Percentiles rank a stretch among this genome's conserved stretches.
phyloP scores from a whole-genome alignment of 2,113 vertebrate genomes.

The Indicator maculatus region DNA sequence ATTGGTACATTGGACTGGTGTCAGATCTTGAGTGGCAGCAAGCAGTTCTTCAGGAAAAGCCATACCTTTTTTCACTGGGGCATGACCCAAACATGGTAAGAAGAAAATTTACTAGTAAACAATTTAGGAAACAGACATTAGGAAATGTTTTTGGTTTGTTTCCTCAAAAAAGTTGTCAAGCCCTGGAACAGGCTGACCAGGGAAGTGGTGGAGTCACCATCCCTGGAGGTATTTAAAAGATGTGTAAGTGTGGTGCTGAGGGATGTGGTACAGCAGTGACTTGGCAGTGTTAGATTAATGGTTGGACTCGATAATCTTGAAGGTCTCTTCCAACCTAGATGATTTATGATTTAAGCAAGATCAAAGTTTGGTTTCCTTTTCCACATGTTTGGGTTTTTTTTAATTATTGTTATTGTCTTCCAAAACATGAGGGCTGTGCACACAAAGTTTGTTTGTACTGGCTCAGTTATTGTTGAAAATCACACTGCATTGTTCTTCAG shows the following conservation, averaged over 20 bases:
- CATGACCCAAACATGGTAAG: constrained; percentile 94
- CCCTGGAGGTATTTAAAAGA: neutral
- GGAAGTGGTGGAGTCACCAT: neutral
- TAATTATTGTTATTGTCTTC: neutral
- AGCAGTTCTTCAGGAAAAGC: constrained; percentile 91
- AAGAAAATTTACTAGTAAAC: neutral
- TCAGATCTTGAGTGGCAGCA: constrained; percentile 93
- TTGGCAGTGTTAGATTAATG: neutral
- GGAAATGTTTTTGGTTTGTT: neutral
- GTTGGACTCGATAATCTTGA: neutral
- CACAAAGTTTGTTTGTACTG: neutral
- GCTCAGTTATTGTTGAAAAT: neutral
- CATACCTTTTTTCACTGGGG: constrained; percentile 92
- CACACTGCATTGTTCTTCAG: neutral
- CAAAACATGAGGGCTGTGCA: neutral
- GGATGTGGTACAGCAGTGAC: too few relatives aligned
- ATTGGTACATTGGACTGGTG: constrained; percentile 94
- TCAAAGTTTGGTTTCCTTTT: neutral
- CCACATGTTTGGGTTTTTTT: neutral
- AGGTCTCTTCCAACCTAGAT: neutral
- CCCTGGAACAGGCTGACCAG: neutral
- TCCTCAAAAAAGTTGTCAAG: neutral
- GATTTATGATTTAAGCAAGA: neutral
- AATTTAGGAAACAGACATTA: neutral
- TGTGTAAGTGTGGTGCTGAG: neutral